phyloP scores from a whole-genome alignment of 2,797 vertebrate species.

The Gobio occitaniae region DNA sequence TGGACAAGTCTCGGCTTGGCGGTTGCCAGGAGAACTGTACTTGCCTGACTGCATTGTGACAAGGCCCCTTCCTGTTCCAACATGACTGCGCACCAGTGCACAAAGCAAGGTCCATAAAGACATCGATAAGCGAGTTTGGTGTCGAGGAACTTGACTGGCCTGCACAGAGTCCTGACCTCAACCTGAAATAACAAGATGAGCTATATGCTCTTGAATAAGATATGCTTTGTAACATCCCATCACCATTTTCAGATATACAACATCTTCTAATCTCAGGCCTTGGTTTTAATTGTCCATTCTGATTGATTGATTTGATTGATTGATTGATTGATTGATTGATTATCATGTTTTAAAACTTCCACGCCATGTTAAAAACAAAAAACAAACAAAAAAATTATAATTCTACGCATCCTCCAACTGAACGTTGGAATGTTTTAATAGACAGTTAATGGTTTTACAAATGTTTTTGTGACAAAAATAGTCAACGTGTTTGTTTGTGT shows the following conservation, averaged over 20 bases:
- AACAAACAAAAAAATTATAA: neutral
- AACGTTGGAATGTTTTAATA: neutral
- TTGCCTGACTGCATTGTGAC: too few relatives aligned
- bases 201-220: constrained; percentile 48
- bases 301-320: constrained; percentile 9
- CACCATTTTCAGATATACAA: constrained; percentile 73
- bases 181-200: neutral
- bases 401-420: neutral
- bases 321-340: neutral
- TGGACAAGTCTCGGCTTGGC: too few relatives aligned
- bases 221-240: constrained; percentile 43
- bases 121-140: too few relatives aligned
- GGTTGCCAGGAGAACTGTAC: too few relatives aligned
- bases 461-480: neutral
- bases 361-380: neutral
- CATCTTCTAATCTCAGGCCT: constrained; percentile 66
- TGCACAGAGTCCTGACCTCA: too few relatives aligned
- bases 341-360: constrained; percentile 46
- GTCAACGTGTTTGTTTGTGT: neutral
- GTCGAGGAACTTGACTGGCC: too few relatives aligned
- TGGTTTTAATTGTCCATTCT: constrained; percentile 73
- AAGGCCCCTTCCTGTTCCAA: too few relatives aligned
- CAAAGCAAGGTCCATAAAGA: too few relatives aligned
- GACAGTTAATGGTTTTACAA: neutral
- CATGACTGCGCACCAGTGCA: too few relatives aligned